These are phyloP conservation scores for Geotrupes spiniger DNA, from an alignment of 2,888 invertebrate genomes.

Conservation along the genomic window DNA sequence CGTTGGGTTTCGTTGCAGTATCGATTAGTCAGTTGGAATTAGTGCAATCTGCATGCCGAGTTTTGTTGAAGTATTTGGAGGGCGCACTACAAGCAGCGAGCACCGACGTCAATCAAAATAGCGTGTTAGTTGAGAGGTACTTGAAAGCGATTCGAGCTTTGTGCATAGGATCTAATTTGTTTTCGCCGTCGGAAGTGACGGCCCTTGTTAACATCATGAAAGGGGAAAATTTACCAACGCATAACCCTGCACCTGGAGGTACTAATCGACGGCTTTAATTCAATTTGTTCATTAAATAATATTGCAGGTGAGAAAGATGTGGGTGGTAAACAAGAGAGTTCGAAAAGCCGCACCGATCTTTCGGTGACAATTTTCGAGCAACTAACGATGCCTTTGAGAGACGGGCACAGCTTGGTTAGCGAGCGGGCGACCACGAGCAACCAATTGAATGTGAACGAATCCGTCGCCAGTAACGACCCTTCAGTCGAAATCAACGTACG, in stretches of 20 bases:
- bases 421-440: conserved; percentile 49
- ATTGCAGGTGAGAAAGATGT: conserved; percentile 32
- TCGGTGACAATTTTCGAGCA: conserved; percentile 72
- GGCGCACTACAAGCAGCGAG: conserved; percentile 35
- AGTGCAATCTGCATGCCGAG: conserved; percentile 66
- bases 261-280: too few species aligned
- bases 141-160: conserved; percentile 67
- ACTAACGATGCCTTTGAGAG: conserved; percentile 65
- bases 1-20: conserved; percentile 50
- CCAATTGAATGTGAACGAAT: conserved; percentile 49
- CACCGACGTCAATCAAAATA: conserved; percentile 40
- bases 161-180: conserved; percentile 67
- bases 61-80: conserved; percentile 65
- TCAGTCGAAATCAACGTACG: conserved; percentile 52
- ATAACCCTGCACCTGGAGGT: conserved; percentile 50
- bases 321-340: conserved; percentile 54
- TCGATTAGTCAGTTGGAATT: conserved; percentile 65
- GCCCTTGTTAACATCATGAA: conserved; percentile 76
- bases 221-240: conserved; percentile 59
- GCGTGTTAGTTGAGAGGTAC: conserved; percentile 55
- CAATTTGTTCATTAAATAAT: too few species aligned
- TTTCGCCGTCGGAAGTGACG: conserved; percentile 73
- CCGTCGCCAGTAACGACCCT: conserved; percentile 48
- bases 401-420: conserved; percentile 48
- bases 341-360: conserved; percentile 65